Conservation (phyloP, 2,113 vertebrate genomes). For the Phaetusa simplex region DNA sequence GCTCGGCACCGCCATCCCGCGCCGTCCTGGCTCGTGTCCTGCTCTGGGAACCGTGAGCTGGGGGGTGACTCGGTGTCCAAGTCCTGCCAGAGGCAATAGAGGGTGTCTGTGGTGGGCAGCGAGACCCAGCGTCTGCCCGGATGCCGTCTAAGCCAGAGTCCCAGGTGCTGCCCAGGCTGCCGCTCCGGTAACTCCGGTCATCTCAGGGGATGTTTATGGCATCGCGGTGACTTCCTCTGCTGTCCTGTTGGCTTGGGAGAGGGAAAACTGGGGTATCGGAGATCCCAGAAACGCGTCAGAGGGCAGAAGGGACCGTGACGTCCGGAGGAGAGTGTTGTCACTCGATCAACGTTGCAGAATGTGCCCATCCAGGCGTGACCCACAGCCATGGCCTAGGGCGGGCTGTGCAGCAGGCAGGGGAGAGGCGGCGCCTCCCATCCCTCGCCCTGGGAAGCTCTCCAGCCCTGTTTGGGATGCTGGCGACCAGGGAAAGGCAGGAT, state of each 20-base stretch:
- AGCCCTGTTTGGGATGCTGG: neutral
- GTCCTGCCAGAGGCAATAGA: neutral
- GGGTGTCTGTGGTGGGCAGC: neutral
- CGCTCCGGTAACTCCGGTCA: neutral
- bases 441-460: neutral
- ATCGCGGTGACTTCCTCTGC: neutral
- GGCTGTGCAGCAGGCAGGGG: neutral
- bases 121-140: neutral
- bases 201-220: neutral
- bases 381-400: fast-evolving
- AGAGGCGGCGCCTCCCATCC: neutral
- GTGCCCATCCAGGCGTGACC: neutral
- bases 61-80: neutral
- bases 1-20: neutral
- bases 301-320: neutral
- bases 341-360: neutral
- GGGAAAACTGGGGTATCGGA: neutral
- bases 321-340: neutral
- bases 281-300: neutral
- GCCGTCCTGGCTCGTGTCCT: neutral
- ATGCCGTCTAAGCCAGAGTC: neutral
- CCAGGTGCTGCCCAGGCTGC: neutral
- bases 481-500: neutral
- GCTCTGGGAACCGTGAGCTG: neutral
- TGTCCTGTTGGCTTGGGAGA: neutral